phyloP scores from a whole-genome alignment of 2,888 invertebrate genomes.

The Eupithecia inturbata region DNA sequence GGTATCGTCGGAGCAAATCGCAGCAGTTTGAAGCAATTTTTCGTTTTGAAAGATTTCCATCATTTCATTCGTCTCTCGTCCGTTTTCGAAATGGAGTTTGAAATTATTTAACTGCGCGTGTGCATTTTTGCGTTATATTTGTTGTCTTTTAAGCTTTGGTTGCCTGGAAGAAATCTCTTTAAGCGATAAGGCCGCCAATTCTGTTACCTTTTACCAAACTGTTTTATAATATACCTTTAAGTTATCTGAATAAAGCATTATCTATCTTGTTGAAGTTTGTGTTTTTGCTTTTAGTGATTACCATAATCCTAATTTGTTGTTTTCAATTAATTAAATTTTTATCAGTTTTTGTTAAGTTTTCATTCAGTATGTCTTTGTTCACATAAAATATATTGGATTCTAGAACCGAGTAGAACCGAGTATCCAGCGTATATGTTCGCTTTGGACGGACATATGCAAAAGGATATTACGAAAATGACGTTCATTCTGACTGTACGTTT shows the following conservation, averaged over 20 bases:
- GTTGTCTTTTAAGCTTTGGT: no score
- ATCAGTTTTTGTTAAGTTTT: background rate
- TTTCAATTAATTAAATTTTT: background rate
- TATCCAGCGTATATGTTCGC: conserved; percentile 62
- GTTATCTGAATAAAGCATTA: no score
- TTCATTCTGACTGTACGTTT: conserved; percentile 45
- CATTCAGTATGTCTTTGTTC: background rate
- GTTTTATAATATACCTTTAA: no score
- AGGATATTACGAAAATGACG: conserved; percentile 58
- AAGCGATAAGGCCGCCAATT: no score
- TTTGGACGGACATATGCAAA: conserved; percentile 66
- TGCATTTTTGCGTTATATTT: no score
- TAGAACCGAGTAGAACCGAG: background rate
- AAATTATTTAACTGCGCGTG: background rate
- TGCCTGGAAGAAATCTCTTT: no score
- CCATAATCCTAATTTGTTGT: background rate
- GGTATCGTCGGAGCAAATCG: no score
- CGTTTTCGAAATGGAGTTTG: background rate
- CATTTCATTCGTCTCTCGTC: background rate
- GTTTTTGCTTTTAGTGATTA: background rate
- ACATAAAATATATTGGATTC: background rate
- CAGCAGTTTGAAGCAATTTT: no score
- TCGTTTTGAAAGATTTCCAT: no score
- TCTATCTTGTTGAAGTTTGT: no score
- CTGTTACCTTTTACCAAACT: no score